These are phyloP conservation scores for Arctopsyche grandis DNA, from an alignment of 1,140 invertebrate species.

Conservation along the genomic window DNA sequence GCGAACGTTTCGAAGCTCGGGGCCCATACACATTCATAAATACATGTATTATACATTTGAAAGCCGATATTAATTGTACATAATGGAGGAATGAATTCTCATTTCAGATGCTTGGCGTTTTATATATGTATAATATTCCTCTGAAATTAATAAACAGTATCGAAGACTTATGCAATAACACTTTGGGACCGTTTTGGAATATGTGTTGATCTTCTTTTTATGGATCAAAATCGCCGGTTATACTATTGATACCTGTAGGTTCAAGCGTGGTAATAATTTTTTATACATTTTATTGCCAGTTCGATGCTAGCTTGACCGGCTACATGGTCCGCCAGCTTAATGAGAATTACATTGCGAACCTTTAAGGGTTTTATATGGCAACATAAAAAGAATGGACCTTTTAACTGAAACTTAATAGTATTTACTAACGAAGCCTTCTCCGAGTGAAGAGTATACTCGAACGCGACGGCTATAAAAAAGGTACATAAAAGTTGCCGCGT, in stretches of 20 bases:
- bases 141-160: too few species aligned
- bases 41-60: neutral
- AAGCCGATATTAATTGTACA: slow-evolving; percentile 2
- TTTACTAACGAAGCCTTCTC: slow-evolving; percentile 40
- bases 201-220: too few species aligned
- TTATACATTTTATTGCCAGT: too few species aligned
- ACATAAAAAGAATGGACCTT: slow-evolving; percentile 35
- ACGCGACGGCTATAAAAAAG: slow-evolving; percentile 35
- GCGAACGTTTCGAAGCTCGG: neutral
- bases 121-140: too few species aligned
- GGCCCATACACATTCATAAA: too few species aligned
- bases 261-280: too few species aligned
- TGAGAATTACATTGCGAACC: slow-evolving; percentile 9
- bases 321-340: neutral
- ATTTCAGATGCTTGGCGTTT: neutral
- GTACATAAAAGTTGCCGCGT: slow-evolving; percentile 26
- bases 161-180: too few species aligned
- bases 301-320: too few species aligned
- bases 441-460: neutral
- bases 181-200: too few species aligned
- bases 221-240: too few species aligned
- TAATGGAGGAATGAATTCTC: neutral
- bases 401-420: slow-evolving; percentile 44
- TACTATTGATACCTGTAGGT: too few species aligned
- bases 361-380: slow-evolving; percentile 21